phyloP scores from a whole-genome alignment of 2,113 vertebrate species.

The Dipodomys spectabilis region DNA sequence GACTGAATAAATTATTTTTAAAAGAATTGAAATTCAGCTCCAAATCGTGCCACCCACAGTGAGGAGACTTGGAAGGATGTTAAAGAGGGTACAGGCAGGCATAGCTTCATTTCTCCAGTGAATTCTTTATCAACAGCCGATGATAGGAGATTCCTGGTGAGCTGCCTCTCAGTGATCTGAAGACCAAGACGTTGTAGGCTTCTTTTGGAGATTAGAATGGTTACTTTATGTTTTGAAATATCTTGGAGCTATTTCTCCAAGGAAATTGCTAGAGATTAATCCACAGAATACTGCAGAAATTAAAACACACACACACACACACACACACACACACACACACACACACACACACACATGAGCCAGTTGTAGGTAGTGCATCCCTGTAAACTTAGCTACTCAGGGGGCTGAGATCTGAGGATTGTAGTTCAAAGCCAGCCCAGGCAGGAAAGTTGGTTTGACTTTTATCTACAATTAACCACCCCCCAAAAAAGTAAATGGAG shows the following conservation, averaged over 20 bases:
- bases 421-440: no score
- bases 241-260: neutral
- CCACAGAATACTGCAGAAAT: neutral
- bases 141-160: neutral
- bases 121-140: neutral
- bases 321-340: no score
- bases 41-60: neutral
- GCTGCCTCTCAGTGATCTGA: neutral
- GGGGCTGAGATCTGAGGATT: no score
- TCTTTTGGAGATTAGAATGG: neutral
- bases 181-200: neutral
- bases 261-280: neutral
- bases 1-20: neutral
- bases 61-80: neutral
- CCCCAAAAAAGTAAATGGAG: no score
- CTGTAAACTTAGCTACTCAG: no score
- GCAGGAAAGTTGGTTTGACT: no score
- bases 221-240: constrained; percentile 1
- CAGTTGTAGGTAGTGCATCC: no score
- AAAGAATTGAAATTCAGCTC: neutral
- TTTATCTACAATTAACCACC: no score
- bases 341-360: no score
- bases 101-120: neutral
- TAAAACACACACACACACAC: no score
- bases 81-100: neutral